Evolutionary conservation across 1,140 invertebrate genomes (phyloP).

Genomic region (Onthophagus taurus): DNA sequence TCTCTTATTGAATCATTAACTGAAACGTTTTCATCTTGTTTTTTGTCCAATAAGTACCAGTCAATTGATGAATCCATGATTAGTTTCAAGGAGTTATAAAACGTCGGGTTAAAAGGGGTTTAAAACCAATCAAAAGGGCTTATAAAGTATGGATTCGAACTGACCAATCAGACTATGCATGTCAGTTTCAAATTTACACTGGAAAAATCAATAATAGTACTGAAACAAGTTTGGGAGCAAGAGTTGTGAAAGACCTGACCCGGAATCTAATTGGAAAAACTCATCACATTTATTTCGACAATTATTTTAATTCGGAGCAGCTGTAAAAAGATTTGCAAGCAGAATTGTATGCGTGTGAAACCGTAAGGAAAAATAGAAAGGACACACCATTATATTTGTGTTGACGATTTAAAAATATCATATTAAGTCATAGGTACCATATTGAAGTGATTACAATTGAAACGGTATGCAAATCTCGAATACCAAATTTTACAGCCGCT

Average conservation of each 20-base stretch:
- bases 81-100: too few relatives aligned
- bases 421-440: too few relatives aligned
- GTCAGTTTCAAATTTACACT: slow-evolving; percentile 15
- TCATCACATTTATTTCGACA: slow-evolving; percentile 17
- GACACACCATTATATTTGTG: too few relatives aligned
- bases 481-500: too few relatives aligned
- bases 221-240: slow-evolving; percentile 14
- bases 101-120: too few relatives aligned
- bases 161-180: slow-evolving; percentile 14
- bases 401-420: too few relatives aligned
- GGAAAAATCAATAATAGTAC: slow-evolving; percentile 8
- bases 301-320: slow-evolving; percentile 13
- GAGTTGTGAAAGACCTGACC: slow-evolving; percentile 16
- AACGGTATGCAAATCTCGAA: too few relatives aligned
- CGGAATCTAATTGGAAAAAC: slow-evolving; percentile 7
- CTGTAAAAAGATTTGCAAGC: neutral
- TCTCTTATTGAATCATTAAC: too few relatives aligned
- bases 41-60: too few relatives aligned
- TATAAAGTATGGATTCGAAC: slow-evolving; percentile 30
- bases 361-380: slow-evolving; percentile 29
- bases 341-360: slow-evolving; percentile 29
- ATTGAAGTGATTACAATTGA: too few relatives aligned
- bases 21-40: too few relatives aligned
- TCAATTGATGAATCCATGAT: too few relatives aligned
- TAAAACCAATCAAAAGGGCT: slow-evolving; percentile 33